These are phyloP conservation scores for Drosophila sulfurigaster DNA, from an alignment of 1,140 invertebrate species.

Conservation along the genomic window DNA sequence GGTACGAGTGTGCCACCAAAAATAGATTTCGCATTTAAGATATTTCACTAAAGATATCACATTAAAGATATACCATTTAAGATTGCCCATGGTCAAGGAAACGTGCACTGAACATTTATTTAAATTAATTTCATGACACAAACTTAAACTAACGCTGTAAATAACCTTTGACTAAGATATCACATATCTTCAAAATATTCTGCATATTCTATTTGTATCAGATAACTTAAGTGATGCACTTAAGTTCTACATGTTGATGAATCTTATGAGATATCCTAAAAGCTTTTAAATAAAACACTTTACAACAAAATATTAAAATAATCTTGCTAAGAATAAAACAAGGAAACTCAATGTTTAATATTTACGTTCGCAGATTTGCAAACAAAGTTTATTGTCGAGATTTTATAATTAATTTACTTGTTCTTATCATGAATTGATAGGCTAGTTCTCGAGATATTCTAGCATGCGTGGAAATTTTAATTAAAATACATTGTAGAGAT, in stretches of 20 bases:
- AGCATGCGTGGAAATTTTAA: background rate
- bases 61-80: slow-evolving; percentile 27
- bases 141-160: background rate
- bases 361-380: too few species aligned
- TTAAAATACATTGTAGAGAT: background rate
- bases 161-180: slow-evolving; percentile 12
- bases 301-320: background rate
- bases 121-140: slow-evolving; percentile 17
- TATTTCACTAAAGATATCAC: slow-evolving; percentile 24
- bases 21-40: slow-evolving; percentile 42
- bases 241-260: background rate
- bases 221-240: slow-evolving; percentile 17
- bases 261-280: slow-evolving; percentile 12
- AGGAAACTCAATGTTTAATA: too few species aligned
- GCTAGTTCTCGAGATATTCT: background rate
- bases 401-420: too few species aligned
- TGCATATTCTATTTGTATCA: background rate
- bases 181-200: background rate
- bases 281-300: slow-evolving; percentile 13
- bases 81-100: slow-evolving; percentile 16
- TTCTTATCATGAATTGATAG: background rate
- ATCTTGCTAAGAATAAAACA: too few species aligned
- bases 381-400: too few species aligned
- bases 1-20: slow-evolving; percentile 16
- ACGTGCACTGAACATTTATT: slow-evolving; percentile 13